These are phyloP conservation scores for Passer domesticus DNA, from an alignment of 2,113 vertebrate genomes.

Conservation along the genomic window DNA sequence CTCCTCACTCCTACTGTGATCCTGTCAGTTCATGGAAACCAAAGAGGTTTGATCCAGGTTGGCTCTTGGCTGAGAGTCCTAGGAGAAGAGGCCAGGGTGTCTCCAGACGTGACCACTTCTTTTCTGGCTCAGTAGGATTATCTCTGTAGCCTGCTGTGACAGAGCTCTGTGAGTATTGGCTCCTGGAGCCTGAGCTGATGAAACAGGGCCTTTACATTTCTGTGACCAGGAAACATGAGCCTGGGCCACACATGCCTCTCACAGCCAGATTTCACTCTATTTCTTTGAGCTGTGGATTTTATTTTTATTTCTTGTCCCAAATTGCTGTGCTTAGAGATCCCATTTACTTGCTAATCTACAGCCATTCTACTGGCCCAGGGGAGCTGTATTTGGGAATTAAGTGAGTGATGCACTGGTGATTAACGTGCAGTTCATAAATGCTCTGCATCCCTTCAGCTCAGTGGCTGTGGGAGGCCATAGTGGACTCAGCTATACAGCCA, in stretches of 20 bases:
- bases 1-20: background rate
- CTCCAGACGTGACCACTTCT: background rate
- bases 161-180: background rate
- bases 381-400: background rate
- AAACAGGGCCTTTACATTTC: background rate
- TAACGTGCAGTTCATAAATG: background rate
- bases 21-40: background rate
- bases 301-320: background rate
- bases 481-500: background rate
- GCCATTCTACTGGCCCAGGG: background rate
- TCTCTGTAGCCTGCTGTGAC: background rate
- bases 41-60: background rate
- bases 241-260: rapidly evolving
- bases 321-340: background rate
- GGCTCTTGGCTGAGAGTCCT: background rate
- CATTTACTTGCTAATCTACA: background rate
- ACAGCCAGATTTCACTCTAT: background rate
- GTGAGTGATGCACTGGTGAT: background rate
- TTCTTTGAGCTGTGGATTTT: background rate
- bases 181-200: background rate
- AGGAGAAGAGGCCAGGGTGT: background rate
- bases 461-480: background rate
- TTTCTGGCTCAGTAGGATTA: background rate
- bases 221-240: background rate
- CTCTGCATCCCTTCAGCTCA: background rate